These are phyloP conservation scores for Siniperca knerii DNA, from an alignment of 2,113 vertebrate genomes.

Conservation along the genomic window DNA sequence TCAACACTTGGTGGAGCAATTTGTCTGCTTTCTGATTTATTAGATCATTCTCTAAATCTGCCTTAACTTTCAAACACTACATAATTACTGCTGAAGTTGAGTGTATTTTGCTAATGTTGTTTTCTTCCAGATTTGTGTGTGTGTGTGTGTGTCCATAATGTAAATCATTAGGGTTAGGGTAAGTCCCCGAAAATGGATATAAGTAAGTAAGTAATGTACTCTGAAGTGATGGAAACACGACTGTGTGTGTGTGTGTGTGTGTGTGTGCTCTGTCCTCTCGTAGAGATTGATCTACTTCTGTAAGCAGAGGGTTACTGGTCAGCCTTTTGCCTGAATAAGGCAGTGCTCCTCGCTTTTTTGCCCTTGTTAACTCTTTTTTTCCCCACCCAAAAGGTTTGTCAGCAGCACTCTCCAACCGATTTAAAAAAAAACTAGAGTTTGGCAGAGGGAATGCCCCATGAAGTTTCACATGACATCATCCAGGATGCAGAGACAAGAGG, in stretches of 20 bases:
- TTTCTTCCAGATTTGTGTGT: background rate
- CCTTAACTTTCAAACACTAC: background rate
- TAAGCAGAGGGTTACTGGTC: slow-evolving; percentile 60
- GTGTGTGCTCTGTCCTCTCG: background rate
- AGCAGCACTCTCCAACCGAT: background rate
- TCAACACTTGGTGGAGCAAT: slow-evolving; percentile 70
- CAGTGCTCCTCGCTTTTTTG: slow-evolving; percentile 54
- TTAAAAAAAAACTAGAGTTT: background rate
- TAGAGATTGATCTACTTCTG: slow-evolving; percentile 54
- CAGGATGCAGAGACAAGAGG: slow-evolving; percentile 10
- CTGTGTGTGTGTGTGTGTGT: background rate
- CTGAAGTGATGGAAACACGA: too few species aligned
- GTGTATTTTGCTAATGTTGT: background rate
- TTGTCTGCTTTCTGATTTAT: slow-evolving; percentile 2
- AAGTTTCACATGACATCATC: slow-evolving; percentile 41
- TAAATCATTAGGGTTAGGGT: too few species aligned
- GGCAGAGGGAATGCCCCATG: background rate
- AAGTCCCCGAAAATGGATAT: too few species aligned
- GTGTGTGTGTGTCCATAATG: background rate
- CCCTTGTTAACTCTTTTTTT: slow-evolving; percentile 62
- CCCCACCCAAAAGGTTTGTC: background rate
- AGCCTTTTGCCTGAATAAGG: slow-evolving; percentile 85
- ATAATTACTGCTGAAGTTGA: background rate
- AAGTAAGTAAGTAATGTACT: too few species aligned
- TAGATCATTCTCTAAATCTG: background rate